Evolutionary conservation across 2,797 vertebrate genomes (phyloP), one percentile per base, ranked within the genome.

Genomic region (Bradypodion ventrale): DNA sequence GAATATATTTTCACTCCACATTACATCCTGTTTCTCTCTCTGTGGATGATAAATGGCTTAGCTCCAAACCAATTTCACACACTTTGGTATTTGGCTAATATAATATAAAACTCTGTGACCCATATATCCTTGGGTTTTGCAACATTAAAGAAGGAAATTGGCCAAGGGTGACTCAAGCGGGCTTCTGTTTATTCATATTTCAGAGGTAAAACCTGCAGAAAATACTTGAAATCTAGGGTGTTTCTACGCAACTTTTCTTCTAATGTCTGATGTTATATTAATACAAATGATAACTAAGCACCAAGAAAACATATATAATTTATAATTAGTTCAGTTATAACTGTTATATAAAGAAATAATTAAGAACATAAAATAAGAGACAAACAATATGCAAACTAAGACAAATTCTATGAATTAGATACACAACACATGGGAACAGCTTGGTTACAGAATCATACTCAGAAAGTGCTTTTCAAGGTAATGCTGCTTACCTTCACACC

Each of bases 21-120:
- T 84, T 49, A 75, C 27, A 76, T 25, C 62, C 49, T 1, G 27
- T 23, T 44, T 69, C 68, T 87, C 82, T 72, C 42, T 29, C 35
- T 84, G 19, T 66, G 27, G 65, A 63, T 84, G 37, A 89, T 82
- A 91, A 90, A 91, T 87, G 68, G 86, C 78, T 90, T 85, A 69
- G 46, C 37, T 75, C n/a, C 21, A 84, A 59, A 70, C 40, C 80
- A 89, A 87, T 93, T 89, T 89, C 88, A 89, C 88, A 88, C 59
- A 66, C 78, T 89, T 79, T 85, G 46, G 40, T 85, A 70, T 86
- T 83, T 89, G 42, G 8, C 27, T 85, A 86, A 86, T 77, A 83
- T 84, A 35, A 37, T 4, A 59, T 77, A 78, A 86, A 88, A 89
- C 13, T 80, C 70, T 52, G 12, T 86, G 80, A 86, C 77, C 82